Percentiles rank a stretch among this genome's conserved stretches.
Evolutionary conservation across 2,113 vertebrate species (phyloP).

Genomic region (Trematocara variabile): DNA sequence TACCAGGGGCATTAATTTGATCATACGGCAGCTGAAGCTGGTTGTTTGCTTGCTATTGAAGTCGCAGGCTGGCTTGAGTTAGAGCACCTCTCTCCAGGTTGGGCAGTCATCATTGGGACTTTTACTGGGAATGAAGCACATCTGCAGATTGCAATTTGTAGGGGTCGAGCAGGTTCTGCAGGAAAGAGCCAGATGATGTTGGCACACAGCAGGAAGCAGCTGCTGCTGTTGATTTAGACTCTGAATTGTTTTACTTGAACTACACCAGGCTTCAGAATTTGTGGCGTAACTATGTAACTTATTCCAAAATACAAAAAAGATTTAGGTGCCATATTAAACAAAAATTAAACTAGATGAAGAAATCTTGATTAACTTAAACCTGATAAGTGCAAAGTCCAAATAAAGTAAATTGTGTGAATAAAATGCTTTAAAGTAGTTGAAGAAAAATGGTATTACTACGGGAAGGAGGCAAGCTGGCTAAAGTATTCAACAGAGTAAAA

Average conservation of each 20-base stretch:
- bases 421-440: neutral
- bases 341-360: neutral
- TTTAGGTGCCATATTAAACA: neutral
- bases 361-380: neutral
- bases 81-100: neutral
- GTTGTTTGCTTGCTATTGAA: neutral
- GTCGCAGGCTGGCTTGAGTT: neutral
- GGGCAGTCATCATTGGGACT: neutral
- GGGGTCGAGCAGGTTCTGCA: neutral
- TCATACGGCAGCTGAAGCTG: neutral
- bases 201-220: neutral
- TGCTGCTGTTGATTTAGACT: neutral
- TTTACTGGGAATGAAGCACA: neutral
- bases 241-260: neutral
- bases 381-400: neutral
- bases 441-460: neutral
- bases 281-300: neutral
- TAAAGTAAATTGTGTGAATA: neutral
- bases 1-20: neutral
- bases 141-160: neutral
- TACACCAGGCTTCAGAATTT: neutral
- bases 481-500: neutral
- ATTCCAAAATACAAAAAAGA: neutral
- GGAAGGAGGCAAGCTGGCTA: neutral
- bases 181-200: neutral